Percentiles rank a stretch among this genome's conserved stretches.
Evolutionary conservation across 2,113 vertebrate species (phyloP).

Genomic region (Semicossyphus pulcher): DNA sequence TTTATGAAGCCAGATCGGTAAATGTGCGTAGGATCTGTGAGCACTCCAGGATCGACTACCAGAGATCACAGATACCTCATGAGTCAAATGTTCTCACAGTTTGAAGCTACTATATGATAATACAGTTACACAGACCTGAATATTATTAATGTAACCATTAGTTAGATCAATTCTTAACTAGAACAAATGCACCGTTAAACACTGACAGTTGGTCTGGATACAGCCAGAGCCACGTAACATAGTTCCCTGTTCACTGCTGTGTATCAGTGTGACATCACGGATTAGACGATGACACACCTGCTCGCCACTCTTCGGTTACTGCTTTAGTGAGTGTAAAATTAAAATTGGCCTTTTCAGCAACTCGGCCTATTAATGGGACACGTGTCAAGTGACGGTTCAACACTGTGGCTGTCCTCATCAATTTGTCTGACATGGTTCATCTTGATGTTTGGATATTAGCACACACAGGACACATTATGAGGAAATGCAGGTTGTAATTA

Average conservation of each 20-base stretch:
- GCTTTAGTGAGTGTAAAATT: neutral
- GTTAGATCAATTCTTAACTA: conserved; percentile 1
- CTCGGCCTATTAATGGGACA: neutral
- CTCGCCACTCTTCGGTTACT: neutral
- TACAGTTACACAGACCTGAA: conserved; percentile 8
- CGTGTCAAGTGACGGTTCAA: neutral
- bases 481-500: neutral
- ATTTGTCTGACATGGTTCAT: neutral
- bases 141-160: conserved; percentile 12
- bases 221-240: conserved; percentile 34
- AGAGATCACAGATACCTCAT: neutral
- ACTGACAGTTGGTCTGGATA: neutral
- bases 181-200: conserved; percentile 20
- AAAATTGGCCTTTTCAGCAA: conserved; percentile 4
- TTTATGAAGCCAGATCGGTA: neutral
- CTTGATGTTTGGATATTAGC: neutral
- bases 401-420: neutral
- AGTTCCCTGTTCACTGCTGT: conserved; percentile 13
- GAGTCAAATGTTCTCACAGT: neutral
- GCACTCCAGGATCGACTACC: neutral
- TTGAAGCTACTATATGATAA: conserved; percentile 22
- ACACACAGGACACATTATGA: neutral
- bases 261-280: neutral
- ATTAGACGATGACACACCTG: conserved; percentile 13
- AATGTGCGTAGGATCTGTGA: neutral